Evolutionary conservation across 2,888 invertebrate species (phyloP).

Genomic region (Cheiracanthium punctorium): DNA sequence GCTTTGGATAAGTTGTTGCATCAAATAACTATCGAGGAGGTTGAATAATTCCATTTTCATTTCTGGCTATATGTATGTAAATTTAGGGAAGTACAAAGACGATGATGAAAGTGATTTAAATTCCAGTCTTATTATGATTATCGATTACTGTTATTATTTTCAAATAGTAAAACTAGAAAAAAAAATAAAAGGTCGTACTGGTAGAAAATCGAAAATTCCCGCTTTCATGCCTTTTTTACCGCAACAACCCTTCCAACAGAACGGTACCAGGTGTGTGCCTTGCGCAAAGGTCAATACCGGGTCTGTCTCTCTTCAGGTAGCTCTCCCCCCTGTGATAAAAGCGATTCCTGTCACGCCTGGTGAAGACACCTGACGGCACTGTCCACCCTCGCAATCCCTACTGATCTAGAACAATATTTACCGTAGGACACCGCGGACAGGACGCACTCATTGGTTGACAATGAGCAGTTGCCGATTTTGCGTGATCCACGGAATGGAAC

Average conservation of each 20-base stretch:
- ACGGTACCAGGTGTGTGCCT: conserved; percentile 45
- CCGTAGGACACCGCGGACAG: background rate
- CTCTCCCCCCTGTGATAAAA: conserved; percentile 28
- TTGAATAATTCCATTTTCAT: no score
- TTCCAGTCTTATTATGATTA: no score
- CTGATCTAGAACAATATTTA: conserved; percentile 37
- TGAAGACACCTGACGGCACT: conserved; percentile 68
- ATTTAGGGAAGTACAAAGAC: no score
- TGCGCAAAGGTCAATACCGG: conserved; percentile 54
- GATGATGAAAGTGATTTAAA: no score
- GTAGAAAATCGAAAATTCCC: background rate
- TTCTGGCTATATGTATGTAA: no score
- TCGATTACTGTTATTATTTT: no score
- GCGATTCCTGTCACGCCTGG: conserved; percentile 59
- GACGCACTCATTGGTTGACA: conserved; percentile 34
- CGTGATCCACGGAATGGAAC: conserved; percentile 36
- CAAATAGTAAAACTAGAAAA: no score
- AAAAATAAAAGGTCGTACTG: no score
- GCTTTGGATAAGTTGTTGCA: no score
- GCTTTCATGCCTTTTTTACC: background rate
- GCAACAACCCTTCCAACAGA: background rate
- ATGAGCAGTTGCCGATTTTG: conserved; percentile 50
- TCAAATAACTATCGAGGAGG: no score
- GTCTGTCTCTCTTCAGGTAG: conserved; percentile 17
- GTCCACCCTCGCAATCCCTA: conserved; percentile 23